A percentile compares a stretch with the other conserved stretches of the same genome.
Conservation (phyloP, 1,140 invertebrate genomes). For the Brachionus sp. region DNA sequence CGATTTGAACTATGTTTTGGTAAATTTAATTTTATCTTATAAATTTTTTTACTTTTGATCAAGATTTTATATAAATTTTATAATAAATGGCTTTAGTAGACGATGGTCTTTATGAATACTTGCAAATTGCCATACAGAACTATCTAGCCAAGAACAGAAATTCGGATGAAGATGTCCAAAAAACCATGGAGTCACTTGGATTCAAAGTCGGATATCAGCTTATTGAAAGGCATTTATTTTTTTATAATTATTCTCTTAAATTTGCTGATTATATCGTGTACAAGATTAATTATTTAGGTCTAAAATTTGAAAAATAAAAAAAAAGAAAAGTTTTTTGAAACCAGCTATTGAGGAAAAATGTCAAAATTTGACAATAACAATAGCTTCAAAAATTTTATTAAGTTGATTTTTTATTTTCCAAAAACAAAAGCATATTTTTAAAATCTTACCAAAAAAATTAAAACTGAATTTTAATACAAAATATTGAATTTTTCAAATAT, state of each 20-base stretch:
- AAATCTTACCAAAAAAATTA: no score
- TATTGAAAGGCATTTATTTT: constrained; percentile 31
- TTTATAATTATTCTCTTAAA: not conserved
- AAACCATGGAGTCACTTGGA: not conserved
- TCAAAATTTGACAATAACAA: no score
- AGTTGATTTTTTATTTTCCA: no score
- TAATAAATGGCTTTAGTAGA: not conserved
- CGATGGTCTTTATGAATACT: constrained; percentile 20
- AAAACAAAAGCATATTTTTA: no score
- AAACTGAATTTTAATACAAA: no score
- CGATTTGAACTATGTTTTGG: not conserved
- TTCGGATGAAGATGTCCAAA: constrained; percentile 16
- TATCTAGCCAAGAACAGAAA: not conserved
- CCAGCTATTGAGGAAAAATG: no score
- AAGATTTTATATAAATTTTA: not conserved
- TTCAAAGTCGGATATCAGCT: constrained; percentile 41
- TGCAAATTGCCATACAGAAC: constrained; percentile 19
- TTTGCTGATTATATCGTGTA: not conserved
- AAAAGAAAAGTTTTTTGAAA: no score
- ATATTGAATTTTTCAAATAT: no score
- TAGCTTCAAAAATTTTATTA: no score
- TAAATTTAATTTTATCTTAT: not conserved
- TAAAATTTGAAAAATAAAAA: no score
- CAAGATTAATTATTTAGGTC: not conserved
- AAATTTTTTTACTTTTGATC: not conserved